Conservation (phyloP, 64 coral and sea anemone species). For the Dendrophyllia cribrosa region DNA sequence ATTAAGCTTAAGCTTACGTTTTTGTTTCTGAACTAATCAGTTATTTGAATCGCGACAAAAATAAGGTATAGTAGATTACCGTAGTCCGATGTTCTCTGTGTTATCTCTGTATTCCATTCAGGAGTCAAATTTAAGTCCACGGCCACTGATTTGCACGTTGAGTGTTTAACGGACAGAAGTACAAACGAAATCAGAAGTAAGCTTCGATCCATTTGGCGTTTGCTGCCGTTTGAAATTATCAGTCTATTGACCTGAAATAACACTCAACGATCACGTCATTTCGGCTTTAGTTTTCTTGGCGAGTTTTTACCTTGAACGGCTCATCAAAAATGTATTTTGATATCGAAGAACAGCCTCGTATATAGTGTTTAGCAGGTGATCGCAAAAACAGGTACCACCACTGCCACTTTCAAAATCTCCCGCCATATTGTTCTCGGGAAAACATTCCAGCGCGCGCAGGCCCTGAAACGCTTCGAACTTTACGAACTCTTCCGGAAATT, state of each 20-base stretch:
- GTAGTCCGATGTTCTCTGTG: constrained; percentile 51
- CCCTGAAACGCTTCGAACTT: no score
- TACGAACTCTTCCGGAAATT: background rate
- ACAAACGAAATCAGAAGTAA: constrained; percentile 16
- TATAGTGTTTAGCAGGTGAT: no score
- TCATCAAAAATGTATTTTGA: constrained; percentile 40
- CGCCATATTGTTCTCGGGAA: background rate
- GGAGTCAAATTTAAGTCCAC: constrained; percentile 50
- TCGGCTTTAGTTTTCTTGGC: background rate
- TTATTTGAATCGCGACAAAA: background rate
- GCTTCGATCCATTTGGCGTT: background rate
- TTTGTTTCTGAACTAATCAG: background rate
- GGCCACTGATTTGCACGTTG: background rate
- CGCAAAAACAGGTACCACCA: background rate
- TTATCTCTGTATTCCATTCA: constrained; percentile 58
- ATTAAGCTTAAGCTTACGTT: no score
- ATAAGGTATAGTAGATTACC: constrained; percentile 10
- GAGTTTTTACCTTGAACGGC: background rate
- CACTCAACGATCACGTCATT: background rate
- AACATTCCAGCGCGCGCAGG: no score
- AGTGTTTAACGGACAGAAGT: background rate
- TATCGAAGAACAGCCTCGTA: background rate
- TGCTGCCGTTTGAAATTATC: background rate
- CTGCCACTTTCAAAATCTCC: background rate
- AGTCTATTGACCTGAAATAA: background rate